phyloP scores from a whole-genome alignment of 2,797 vertebrate genomes.

The Heliangelus exortis region DNA sequence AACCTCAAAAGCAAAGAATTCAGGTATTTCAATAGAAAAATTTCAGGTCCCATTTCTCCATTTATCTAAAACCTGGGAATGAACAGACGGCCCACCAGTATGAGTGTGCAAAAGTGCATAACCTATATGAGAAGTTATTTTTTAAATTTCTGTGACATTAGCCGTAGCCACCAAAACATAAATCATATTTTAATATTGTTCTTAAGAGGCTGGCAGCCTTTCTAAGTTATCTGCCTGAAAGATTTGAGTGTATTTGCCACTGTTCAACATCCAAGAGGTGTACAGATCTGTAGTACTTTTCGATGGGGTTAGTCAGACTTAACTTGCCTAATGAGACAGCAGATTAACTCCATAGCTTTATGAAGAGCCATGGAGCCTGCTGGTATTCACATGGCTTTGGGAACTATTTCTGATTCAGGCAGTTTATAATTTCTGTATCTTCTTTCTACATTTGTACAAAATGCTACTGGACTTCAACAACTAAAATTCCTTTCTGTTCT shows the following conservation, averaged over 20 bases:
- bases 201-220: background rate
- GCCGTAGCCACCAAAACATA: background rate
- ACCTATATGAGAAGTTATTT: background rate
- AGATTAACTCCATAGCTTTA: background rate
- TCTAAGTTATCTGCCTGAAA: background rate
- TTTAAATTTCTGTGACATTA: background rate
- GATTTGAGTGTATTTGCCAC: background rate
- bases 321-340: background rate
- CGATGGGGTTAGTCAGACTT: background rate
- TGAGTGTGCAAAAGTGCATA: background rate
- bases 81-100: too few species aligned
- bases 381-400: background rate
- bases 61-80: background rate
- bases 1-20: background rate
- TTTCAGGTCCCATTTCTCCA: background rate
- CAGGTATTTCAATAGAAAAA: background rate
- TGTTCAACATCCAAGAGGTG: background rate
- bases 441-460: background rate
- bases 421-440: background rate
- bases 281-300: background rate
- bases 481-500: background rate
- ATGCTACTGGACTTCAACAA: background rate
- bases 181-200: background rate
- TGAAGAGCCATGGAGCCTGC: background rate
- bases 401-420: background rate